Percentiles rank a stretch among this genome's conserved stretches.
Evolutionary conservation across 1,140 invertebrate genomes (phyloP).

Genomic region (Trachelipus rathkii): DNA sequence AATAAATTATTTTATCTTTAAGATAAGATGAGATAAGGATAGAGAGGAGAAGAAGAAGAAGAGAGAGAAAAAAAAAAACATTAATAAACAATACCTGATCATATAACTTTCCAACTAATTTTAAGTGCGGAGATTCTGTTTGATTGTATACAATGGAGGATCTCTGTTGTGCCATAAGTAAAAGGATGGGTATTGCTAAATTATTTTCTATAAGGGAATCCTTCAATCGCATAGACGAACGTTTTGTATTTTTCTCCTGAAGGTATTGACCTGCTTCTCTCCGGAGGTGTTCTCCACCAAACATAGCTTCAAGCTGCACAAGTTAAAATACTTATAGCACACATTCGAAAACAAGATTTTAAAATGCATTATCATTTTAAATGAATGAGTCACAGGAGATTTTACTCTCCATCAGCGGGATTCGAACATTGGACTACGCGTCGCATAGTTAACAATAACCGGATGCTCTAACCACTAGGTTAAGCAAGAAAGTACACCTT

Average conservation of each 20-base stretch:
- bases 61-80: too few species aligned
- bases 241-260: slow-evolving; percentile 93
- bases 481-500: too few species aligned
- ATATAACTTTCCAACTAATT: slow-evolving; percentile 70
- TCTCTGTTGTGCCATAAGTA: slow-evolving; percentile 94
- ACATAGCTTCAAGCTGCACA: slow-evolving; percentile 57
- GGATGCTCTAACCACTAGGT: too few species aligned
- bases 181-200: slow-evolving; percentile 84
- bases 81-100: slow-evolving; percentile 50
- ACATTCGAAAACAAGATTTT: too few species aligned
- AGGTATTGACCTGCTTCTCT: slow-evolving; percentile 87
- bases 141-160: slow-evolving; percentile 87
- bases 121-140: slow-evolving; percentile 81
- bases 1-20: too few species aligned
- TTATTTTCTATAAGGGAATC: slow-evolving; percentile 89
- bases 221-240: slow-evolving; percentile 90
- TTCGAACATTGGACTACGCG: too few species aligned
- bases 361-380: too few species aligned
- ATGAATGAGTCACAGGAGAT: too few species aligned
- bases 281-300: slow-evolving; percentile 87
- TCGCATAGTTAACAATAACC: too few species aligned
- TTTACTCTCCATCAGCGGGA: too few species aligned
- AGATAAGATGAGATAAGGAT: too few species aligned
- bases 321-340: neutral
- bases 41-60: too few species aligned